A percentile compares a stretch with the other conserved stretches of the same genome.
phyloP scores from a whole-genome alignment of 2,888 invertebrate genomes.

The Trachelus iudaicus region DNA sequence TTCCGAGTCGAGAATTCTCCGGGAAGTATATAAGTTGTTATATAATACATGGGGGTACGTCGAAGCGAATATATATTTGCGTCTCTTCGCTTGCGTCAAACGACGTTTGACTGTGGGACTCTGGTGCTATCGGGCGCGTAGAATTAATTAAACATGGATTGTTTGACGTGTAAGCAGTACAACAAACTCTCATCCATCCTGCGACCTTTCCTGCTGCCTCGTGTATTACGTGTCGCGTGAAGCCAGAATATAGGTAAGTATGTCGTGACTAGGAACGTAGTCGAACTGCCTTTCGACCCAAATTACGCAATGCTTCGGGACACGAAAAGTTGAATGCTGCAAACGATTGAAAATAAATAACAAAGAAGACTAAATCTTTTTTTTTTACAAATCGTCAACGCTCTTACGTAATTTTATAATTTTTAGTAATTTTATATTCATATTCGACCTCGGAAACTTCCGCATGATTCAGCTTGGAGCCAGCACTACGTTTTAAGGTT shows the following conservation, averaged over 20 bases:
- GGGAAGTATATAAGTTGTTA: background rate
- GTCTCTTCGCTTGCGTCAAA: constrained; percentile 7
- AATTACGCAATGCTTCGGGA: background rate
- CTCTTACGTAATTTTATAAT: background rate
- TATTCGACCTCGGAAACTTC: background rate
- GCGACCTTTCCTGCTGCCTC: constrained; percentile 23
- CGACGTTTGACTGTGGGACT: constrained; percentile 17
- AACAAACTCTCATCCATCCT: constrained; percentile 17
- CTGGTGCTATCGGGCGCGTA: constrained; percentile 23
- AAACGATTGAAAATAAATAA: background rate
- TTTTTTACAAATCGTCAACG: background rate
- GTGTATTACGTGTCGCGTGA: constrained; percentile 14
- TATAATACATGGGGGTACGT: background rate
- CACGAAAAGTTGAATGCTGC: constrained; percentile 13
- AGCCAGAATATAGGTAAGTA: constrained; percentile 19
- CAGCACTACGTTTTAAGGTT: background rate
- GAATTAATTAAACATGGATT: constrained; percentile 44
- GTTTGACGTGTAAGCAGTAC: constrained; percentile 34
- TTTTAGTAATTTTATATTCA: background rate
- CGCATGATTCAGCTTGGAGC: background rate
- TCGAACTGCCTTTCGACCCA: constrained; percentile 13
- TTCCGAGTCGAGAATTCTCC: background rate
- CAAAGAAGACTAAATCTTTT: background rate
- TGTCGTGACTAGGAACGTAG: constrained; percentile 10
- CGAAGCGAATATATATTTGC: background rate